Evolutionary conservation across 2,113 vertebrate species (phyloP).

Genomic region (Mustelus asterias): DNA sequence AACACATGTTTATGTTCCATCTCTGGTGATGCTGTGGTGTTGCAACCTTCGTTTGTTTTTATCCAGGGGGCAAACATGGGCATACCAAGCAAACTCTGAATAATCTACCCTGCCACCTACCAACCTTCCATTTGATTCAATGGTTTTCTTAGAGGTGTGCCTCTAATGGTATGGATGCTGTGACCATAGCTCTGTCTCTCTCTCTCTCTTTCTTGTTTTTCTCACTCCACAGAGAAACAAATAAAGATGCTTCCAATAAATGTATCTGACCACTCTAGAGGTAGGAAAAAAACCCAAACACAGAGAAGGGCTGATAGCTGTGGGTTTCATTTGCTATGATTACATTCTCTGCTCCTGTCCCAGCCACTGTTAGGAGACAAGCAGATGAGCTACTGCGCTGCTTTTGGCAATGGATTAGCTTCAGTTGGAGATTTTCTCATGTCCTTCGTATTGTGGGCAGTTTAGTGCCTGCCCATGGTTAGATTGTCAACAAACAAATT

Average conservation of each 20-base stretch:
- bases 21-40: not conserved
- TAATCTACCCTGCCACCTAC: not conserved
- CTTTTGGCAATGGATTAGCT: not conserved
- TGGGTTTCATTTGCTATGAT: not conserved
- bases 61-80: not conserved
- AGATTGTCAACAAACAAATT: conserved; percentile 7
- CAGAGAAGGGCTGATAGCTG: not conserved
- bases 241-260: not conserved
- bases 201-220: not conserved
- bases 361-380: not conserved
- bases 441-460: not conserved
- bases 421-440: not conserved
- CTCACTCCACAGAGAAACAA: not conserved
- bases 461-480: not conserved
- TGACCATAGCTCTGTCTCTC: not conserved
- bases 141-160: not conserved
- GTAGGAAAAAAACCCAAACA: not conserved
- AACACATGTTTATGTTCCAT: not conserved
- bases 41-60: not conserved
- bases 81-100: not conserved
- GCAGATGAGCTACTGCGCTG: not conserved
- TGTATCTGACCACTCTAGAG: not conserved
- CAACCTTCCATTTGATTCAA: not conserved
- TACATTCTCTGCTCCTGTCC: not conserved
- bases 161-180: not conserved